These are phyloP conservation scores for Nasonovia ribisnigri DNA, from an alignment of 2,888 invertebrate genomes.

Conservation along the genomic window DNA sequence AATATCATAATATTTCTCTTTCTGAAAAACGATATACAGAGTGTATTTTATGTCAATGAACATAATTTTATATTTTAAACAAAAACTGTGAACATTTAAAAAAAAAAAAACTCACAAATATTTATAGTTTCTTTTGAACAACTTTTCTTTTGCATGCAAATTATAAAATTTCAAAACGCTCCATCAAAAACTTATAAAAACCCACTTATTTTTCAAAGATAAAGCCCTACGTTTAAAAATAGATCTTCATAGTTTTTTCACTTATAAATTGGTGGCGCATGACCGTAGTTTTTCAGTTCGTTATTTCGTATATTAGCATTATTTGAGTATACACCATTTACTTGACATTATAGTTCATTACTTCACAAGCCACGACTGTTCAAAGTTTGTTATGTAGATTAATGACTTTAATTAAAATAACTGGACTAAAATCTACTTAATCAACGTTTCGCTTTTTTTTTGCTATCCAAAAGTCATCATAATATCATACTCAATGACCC, in stretches of 20 bases:
- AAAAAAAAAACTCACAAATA: not conserved
- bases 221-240: not conserved
- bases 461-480: not conserved
- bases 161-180: not conserved
- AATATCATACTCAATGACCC: not conserved
- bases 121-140: not conserved
- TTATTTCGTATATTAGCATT: not conserved
- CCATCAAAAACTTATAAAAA: not conserved
- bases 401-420: slow-evolving; percentile 7
- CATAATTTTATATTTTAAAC: not conserved
- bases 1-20: not conserved
- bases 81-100: not conserved
- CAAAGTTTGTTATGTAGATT: not conserved
- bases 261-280: not conserved
- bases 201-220: not conserved
- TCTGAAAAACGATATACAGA: not conserved
- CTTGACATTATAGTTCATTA: not conserved
- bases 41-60: not conserved
- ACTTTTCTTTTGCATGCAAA: not conserved
- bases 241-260: not conserved
- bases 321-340: not conserved
- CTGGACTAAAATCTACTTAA: not conserved
- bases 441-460: not conserved
- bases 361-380: not conserved
- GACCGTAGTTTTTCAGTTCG: not conserved